A percentile compares a stretch with the other conserved stretches of the same genome.
Conservation (phyloP, 1,140 invertebrate species). For the Ips typographus region DNA sequence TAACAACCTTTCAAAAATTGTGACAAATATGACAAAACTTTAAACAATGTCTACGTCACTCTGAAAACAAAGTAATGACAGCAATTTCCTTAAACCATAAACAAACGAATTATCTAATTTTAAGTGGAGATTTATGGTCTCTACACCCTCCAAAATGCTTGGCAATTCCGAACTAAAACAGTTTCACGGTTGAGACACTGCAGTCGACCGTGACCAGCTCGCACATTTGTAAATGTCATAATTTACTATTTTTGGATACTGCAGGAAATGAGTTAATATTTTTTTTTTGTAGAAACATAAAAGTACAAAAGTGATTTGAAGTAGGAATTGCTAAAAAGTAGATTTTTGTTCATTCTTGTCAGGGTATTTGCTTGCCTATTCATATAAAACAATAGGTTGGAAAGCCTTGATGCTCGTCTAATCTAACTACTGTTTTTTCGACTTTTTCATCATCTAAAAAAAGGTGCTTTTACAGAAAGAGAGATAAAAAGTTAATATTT, state of each 20-base stretch:
- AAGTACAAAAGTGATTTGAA: too few species aligned
- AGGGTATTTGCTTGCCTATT: too few species aligned
- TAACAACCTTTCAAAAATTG: too few species aligned
- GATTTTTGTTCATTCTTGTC: too few species aligned
- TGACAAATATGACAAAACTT: too few species aligned
- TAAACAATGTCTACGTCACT: background rate
- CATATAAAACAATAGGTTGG: too few species aligned
- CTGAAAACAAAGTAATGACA: background rate
- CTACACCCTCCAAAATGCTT: conserved; percentile 10
- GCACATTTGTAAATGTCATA: conserved; percentile 28
- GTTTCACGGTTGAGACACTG: conserved; percentile 20
- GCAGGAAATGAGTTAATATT: conserved; percentile 26
- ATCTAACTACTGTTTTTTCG: too few species aligned
- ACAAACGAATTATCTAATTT: conserved; percentile 24
- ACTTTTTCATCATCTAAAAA: too few species aligned
- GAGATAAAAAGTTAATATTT: too few species aligned
- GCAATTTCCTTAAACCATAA: background rate
- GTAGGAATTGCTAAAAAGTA: too few species aligned
- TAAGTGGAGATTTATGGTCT: conserved; percentile 17
- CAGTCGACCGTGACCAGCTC: conserved; percentile 12
- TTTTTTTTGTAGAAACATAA: conserved; percentile 4
- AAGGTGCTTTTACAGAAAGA: too few species aligned
- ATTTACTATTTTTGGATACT: conserved; percentile 25
- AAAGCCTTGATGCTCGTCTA: too few species aligned
- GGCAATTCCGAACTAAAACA: conserved; percentile 13